Conservation (phyloP, 2,113 vertebrate species). For the Python bivittatus region DNA sequence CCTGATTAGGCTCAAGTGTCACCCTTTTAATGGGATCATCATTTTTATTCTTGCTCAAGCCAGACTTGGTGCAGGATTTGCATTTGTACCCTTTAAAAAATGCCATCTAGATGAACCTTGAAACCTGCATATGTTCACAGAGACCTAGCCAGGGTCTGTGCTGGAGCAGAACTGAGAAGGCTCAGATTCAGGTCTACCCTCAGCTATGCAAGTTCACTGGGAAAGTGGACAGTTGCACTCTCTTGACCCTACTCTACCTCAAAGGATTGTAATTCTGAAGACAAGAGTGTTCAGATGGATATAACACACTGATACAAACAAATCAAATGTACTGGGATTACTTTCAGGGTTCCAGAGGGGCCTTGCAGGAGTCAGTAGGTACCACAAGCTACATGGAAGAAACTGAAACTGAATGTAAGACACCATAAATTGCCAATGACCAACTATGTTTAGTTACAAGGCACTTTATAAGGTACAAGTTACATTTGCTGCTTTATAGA, state of each 20-base stretch:
- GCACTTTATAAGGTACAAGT: not conserved
- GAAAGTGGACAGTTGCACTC: not conserved
- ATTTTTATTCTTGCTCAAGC: not conserved
- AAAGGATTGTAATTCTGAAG: not conserved
- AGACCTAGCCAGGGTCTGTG: not conserved
- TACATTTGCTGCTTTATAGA: not conserved
- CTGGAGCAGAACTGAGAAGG: not conserved
- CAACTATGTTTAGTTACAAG: not conserved
- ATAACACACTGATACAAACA: not conserved
- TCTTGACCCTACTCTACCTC: not conserved
- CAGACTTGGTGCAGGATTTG: not conserved
- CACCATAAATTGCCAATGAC: not conserved
- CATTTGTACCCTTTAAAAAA: not conserved
- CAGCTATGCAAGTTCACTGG: not conserved
- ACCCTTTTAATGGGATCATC: not conserved
- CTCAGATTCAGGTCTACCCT: not conserved
- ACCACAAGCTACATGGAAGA: not conserved
- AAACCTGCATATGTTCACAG: not conserved
- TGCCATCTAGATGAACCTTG: not conserved
- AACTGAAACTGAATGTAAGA: not conserved
- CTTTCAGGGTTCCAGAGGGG: not conserved
- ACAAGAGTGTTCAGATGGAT: not conserved
- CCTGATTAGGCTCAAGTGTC: not conserved
- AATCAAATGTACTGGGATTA: not conserved
- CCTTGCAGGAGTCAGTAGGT: not conserved